Base-by-base conservation (phyloP, 1,140 invertebrate species). In the Euwallacea fornicatus region DNA sequence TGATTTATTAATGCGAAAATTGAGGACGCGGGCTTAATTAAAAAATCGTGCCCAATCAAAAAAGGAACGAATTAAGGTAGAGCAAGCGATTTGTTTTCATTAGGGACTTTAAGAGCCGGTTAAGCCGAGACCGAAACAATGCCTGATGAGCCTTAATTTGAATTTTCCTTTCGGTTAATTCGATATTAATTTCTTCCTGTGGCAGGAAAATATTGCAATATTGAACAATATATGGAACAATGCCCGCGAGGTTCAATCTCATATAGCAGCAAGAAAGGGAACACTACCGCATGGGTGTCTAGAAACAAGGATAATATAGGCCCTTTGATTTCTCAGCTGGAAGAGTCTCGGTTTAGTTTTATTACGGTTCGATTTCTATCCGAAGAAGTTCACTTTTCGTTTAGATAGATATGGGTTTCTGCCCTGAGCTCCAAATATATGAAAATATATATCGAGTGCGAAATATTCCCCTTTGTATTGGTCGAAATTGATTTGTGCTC, bases 391-490 rank as follows among this genome's bases (percentile, higher is more conserved):
- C 66, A n/a, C 46, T 69, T 69, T 69, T 56, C 50, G 53, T 55
- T 66, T 66, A 60, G 66, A 68, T 60, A 60, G 55, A 62, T 60
- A 47, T 60, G n/a, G 67, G 59, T 60, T 60, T 60, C 58, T 59
- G 59, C 55, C 42, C 33, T 44, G 43, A 50, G 41, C 55, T 42
- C 21, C n/a, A 9, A 13, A 62, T 69, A 62, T 69, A 69, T 69
- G 47, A 69, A 69, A 69, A 69, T 69, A 43, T 47, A 69, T 69
- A 69, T 68, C 66, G 58, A 69, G 67, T 68, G 67, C 46, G 62
- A 69, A 69, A 69, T 69, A 62, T 62, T 61, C 46, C 46, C 44
- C 50, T 69, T 69, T 69, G 67, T 69, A 56, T 47, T 21, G 53
- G 44, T n/a, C 59, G 15, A 62, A 54, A 69, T 69, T 69, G 67